Percentiles rank a stretch among this genome's conserved stretches.
These are phyloP conservation scores for Thera britannica DNA, from an alignment of 2,888 invertebrate species.

Conservation along the genomic window DNA sequence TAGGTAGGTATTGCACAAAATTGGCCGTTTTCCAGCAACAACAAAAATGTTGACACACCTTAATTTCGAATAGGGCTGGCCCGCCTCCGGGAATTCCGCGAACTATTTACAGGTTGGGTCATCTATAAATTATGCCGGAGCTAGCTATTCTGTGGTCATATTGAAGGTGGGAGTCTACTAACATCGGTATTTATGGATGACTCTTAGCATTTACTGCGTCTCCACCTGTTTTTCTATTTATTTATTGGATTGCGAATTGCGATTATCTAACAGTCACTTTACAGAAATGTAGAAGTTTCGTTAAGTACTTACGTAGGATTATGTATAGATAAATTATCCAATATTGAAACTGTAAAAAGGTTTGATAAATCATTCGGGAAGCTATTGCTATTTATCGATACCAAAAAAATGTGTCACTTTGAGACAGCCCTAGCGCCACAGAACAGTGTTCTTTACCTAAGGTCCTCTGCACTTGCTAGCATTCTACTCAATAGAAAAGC, in stretches of 20 bases:
- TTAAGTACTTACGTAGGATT: too few relatives aligned
- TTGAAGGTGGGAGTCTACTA: constrained; percentile 13
- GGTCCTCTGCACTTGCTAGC: neutral
- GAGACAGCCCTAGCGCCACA: constrained; percentile 10
- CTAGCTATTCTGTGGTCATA: constrained; percentile 19
- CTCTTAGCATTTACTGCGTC: constrained; percentile 15
- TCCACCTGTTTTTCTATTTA: constrained; percentile 11
- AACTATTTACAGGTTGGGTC: constrained; percentile 24
- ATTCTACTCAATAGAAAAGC: constrained; percentile 6
- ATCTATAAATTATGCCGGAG: constrained; percentile 25
- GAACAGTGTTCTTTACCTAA: too few relatives aligned
- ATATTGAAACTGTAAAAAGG: too few relatives aligned
- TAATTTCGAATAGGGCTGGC: constrained; percentile 25
- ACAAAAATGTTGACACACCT: constrained; percentile 31
- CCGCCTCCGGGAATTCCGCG: constrained; percentile 9
- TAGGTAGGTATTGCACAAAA: constrained; percentile 22
- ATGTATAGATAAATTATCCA: too few relatives aligned
- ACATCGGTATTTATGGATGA: constrained; percentile 23
- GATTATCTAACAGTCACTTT: neutral
- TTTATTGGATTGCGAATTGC: neutral
- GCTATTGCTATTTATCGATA: too few relatives aligned
- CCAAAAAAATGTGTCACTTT: neutral
- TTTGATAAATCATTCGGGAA: too few relatives aligned
- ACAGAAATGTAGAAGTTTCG: neutral
- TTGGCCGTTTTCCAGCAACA: constrained; percentile 39